Conservation (phyloP, 2,888 invertebrate species). For the Clivina fossor region DNA sequence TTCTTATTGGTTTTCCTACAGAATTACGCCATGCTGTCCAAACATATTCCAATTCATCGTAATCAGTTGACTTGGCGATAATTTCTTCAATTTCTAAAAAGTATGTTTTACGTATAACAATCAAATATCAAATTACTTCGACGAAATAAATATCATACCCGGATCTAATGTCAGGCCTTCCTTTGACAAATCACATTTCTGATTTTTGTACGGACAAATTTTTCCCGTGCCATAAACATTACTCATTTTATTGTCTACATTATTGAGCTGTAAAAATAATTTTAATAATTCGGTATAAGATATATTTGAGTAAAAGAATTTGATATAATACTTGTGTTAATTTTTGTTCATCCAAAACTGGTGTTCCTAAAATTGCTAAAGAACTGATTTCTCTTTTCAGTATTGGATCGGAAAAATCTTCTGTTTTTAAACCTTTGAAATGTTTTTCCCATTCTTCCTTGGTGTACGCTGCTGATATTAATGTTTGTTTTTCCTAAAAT, state of each 20-base stretch:
- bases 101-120: no score
- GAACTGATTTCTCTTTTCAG: constrained; percentile 53
- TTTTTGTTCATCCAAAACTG: constrained; percentile 51
- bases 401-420: constrained; percentile 50
- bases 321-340: constrained; percentile 51
- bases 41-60: constrained; percentile 62
- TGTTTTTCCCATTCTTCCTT: constrained; percentile 52
- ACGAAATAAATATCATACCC: no score
- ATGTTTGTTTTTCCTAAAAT: constrained; percentile 44
- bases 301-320: no score
- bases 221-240: constrained; percentile 53
- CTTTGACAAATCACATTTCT: constrained; percentile 46
- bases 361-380: constrained; percentile 54
- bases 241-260: constrained; percentile 43
- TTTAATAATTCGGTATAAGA: neutral
- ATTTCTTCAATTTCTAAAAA: constrained; percentile 51
- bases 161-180: constrained; percentile 49
- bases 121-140: no score
- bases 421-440: constrained; percentile 47
- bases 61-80: constrained; percentile 56
- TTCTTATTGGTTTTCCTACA: constrained; percentile 63
- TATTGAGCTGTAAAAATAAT: constrained; percentile 2
- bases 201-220: constrained; percentile 51
- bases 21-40: constrained; percentile 69
- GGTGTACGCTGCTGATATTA: constrained; percentile 47